Evolutionary conservation across 1,140 invertebrate species (phyloP).

Genomic region (Drosophila insularis): DNA sequence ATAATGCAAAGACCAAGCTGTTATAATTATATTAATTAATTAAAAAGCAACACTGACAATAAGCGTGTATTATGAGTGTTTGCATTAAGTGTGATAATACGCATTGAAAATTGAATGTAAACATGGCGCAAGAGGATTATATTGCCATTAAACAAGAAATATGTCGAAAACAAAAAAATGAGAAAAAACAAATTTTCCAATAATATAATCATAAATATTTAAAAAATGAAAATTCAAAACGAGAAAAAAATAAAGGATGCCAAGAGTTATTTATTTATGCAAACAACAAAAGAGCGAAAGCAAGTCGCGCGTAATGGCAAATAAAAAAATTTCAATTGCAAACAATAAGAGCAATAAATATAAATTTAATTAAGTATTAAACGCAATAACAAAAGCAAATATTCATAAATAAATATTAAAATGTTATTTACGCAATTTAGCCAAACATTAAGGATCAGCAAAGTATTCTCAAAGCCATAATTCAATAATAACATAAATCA

Average conservation of each 20-base stretch:
- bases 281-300: neutral
- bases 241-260: conserved; percentile 32
- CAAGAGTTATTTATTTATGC: conserved; percentile 4
- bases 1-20: neutral
- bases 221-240: neutral
- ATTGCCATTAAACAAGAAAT: conserved; percentile 31
- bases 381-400: conserved; percentile 8
- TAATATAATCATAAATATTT: conserved; percentile 29
- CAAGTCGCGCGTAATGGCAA: neutral
- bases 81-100: conserved; percentile 32
- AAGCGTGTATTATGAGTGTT: conserved; percentile 5
- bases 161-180: conserved; percentile 7
- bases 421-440: conserved; percentile 12
- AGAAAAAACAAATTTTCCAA: conserved; percentile 35
- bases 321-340: conserved; percentile 3
- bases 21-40: conserved; percentile 12
- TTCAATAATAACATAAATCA: conserved; percentile 6
- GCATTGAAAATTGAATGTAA: conserved; percentile 62
- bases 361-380: conserved; percentile 39
- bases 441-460: conserved; percentile 17
- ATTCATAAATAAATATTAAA: conserved; percentile 8
- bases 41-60: conserved; percentile 8
- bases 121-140: conserved; percentile 47
- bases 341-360: conserved; percentile 40
- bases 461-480: conserved; percentile 17